These are phyloP conservation scores for Pilophorus perplexus DNA, from an alignment of 2,888 invertebrate species.

Conservation along the genomic window DNA sequence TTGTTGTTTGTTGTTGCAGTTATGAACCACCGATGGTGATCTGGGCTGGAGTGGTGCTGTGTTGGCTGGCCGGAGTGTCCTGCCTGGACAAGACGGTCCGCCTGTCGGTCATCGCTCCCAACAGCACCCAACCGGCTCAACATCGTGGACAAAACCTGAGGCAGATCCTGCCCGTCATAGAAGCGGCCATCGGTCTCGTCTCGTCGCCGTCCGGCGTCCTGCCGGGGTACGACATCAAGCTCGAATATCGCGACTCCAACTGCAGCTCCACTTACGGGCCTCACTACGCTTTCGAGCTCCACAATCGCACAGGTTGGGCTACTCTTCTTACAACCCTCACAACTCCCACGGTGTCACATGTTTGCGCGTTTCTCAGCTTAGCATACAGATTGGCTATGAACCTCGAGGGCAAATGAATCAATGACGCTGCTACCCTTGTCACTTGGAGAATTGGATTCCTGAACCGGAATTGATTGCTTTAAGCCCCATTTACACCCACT, in stretches of 20 bases:
- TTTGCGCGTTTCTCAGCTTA: background rate
- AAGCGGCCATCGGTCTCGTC: constrained; percentile 65
- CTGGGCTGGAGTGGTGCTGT: constrained; percentile 28
- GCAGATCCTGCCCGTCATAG: constrained; percentile 68
- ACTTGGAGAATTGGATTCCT: background rate
- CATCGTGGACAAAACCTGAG: constrained; percentile 62
- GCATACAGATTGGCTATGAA: background rate
- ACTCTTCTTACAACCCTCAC: too few species aligned
- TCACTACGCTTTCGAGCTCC: constrained; percentile 72
- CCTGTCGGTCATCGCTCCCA: constrained; percentile 65
- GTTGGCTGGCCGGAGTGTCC: constrained; percentile 33
- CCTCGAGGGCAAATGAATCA: constrained; percentile 5
- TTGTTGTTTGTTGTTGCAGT: background rate
- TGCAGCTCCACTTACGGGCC: constrained; percentile 77
- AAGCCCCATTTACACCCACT: too few species aligned
- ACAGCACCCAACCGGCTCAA: constrained; percentile 53
- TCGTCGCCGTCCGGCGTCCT: constrained; percentile 61
- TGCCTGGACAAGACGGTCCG: constrained; percentile 53
- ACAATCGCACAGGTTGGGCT: constrained; percentile 56
- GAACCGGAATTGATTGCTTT: background rate
- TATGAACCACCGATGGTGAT: constrained; percentile 34
- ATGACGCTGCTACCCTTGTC: constrained; percentile 11
- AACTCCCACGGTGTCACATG: background rate
- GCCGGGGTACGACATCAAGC: constrained; percentile 66
- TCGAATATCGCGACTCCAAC: constrained; percentile 68